These are phyloP conservation scores for Protobothrops mucrosquamatus DNA, from an alignment of 2,113 vertebrate genomes.

Conservation along the genomic window DNA sequence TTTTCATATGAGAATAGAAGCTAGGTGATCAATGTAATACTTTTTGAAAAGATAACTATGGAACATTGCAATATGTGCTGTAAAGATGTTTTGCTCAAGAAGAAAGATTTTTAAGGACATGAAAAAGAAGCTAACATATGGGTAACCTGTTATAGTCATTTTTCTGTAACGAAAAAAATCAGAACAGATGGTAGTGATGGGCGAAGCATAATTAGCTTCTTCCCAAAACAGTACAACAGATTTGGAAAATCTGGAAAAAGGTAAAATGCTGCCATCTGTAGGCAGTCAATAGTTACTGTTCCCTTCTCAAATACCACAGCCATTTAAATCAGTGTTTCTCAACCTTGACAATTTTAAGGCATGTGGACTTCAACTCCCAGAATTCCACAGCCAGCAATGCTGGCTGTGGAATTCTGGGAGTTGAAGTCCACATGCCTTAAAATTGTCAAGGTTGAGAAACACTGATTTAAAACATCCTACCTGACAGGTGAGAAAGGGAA, in stretches of 20 bases:
- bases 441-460: no score
- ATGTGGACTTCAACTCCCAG: no score
- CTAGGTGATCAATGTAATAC: background rate
- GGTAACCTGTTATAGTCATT: background rate
- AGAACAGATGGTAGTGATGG: slow-evolving; percentile 16
- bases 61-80: background rate
- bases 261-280: slow-evolving; percentile 36
- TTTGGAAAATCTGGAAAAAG: background rate
- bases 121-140: background rate
- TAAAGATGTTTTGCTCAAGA: background rate
- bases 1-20: background rate
- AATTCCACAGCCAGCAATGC: no score
- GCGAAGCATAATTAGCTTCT: background rate
- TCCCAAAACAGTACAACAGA: background rate
- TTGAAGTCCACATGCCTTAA: no score
- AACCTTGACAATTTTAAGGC: no score
- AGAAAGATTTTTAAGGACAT: slow-evolving; percentile 1
- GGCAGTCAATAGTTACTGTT: background rate
- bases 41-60: background rate
- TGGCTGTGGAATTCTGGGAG: no score
- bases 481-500: background rate
- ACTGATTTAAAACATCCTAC: background rate
- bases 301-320: background rate
- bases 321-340: no score
- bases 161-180: background rate